phyloP scores from a whole-genome alignment of 2,797 vertebrate species.

The Phataginus tetradactyla region DNA sequence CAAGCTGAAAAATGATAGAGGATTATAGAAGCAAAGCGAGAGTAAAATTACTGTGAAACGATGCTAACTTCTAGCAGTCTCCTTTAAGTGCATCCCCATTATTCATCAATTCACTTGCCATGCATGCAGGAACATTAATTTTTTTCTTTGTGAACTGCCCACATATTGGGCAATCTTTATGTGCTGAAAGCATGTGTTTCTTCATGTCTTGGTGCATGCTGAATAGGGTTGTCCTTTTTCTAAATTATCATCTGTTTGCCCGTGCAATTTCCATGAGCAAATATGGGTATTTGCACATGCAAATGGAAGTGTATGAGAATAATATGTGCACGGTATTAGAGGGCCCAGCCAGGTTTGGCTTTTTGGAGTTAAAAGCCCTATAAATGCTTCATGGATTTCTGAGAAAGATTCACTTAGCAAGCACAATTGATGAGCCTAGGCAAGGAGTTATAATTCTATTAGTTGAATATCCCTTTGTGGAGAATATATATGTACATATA shows the following conservation, averaged over 20 bases:
- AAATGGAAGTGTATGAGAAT: conserved; percentile 79
- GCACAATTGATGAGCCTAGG: conserved; percentile 35
- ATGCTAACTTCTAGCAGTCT: conserved; percentile 39
- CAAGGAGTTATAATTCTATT: conserved; percentile 62
- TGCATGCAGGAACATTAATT: conserved; percentile 47
- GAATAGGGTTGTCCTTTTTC: conserved; percentile 69
- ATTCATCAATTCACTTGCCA: conserved; percentile 6
- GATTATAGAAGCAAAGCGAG: conserved; percentile 29
- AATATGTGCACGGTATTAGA: conserved; percentile 73
- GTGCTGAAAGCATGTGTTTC: conserved; percentile 51
- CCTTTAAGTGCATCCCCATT: neutral
- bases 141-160: conserved; percentile 39
- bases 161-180: conserved; percentile 42
- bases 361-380: conserved; percentile 71
- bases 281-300: conserved; percentile 81
- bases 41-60: conserved; percentile 29
- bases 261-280: conserved; percentile 83
- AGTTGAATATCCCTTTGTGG: conserved; percentile 31
- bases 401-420: conserved; percentile 57
- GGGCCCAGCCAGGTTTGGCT: conserved; percentile 51
- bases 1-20: conserved; percentile 5
- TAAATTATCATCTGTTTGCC: conserved; percentile 75
- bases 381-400: conserved; percentile 58
- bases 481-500: neutral
- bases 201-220: conserved; percentile 59